Evolutionary conservation across 2,113 vertebrate genomes (phyloP).

Genomic region (Corythoichthys haematopterus): DNA sequence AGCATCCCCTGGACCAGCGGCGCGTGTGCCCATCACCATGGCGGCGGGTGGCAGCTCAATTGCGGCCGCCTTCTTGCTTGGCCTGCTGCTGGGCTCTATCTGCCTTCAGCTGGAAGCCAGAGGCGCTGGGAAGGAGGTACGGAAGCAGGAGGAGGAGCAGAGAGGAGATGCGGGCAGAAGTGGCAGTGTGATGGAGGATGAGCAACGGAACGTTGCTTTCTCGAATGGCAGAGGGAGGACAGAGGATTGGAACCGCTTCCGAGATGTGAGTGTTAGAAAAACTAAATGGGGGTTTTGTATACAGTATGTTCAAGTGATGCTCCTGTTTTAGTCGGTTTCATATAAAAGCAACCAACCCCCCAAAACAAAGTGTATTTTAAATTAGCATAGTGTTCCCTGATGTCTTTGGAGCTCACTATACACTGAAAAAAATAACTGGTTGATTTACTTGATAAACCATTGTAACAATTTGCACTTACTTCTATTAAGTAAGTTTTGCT

Average conservation of each 20-base stretch:
- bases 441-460: no score
- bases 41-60: not conserved
- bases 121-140: not conserved
- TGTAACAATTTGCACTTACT: no score
- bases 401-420: no score
- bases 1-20: not conserved
- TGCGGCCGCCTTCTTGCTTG: not conserved
- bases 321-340: not conserved
- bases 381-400: no score
- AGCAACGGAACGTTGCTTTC: not conserved
- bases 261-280: constrained; percentile 4
- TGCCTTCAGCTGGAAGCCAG: not conserved
- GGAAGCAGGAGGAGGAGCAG: not conserved
- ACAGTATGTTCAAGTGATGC: no score
- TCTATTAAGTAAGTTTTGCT: no score
- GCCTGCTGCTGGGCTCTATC: constrained; percentile 1
- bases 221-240: not conserved
- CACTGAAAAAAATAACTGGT: no score
- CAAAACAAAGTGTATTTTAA: no score
- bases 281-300: not conserved
- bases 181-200: not conserved
- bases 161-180: not conserved
- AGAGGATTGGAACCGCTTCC: constrained; percentile 1
- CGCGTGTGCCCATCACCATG: not conserved
- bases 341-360: no score